Conservation (phyloP, 2,113 vertebrate species). For the Spea multiplicata region DNA sequence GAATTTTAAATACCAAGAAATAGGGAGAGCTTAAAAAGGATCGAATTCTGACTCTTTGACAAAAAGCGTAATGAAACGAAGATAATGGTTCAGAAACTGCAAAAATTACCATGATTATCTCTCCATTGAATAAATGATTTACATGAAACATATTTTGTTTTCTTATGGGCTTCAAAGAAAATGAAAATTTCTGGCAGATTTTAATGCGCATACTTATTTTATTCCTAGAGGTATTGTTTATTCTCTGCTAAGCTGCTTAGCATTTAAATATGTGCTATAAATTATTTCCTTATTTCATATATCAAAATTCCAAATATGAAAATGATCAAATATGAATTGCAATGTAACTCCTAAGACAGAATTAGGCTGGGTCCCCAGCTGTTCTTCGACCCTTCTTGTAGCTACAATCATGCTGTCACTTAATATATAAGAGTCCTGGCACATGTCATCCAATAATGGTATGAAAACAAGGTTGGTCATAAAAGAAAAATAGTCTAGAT, state of each 20-base stretch:
- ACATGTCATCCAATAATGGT: no score
- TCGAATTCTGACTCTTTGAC: neutral
- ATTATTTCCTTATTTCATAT: neutral
- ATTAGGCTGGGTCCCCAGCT: no score
- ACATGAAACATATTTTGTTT: conserved; percentile 30
- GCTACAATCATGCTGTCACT: no score
- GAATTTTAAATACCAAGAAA: conserved; percentile 18
- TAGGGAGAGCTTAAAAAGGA: neutral
- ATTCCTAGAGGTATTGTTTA: neutral
- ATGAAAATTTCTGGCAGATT: neutral
- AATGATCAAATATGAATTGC: neutral
- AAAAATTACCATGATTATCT: conserved; percentile 34
- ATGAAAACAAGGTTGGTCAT: no score
- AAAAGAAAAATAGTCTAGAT: no score
- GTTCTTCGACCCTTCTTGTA: no score
- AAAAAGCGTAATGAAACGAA: conserved; percentile 36
- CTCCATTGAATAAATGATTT: conserved; percentile 9
- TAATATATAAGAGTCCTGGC: no score
- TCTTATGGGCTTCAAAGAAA: conserved; percentile 29
- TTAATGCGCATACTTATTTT: conserved; percentile 1
- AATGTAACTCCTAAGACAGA: neutral
- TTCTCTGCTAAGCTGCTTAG: neutral
- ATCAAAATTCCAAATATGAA: neutral
- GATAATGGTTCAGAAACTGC: conserved; percentile 37
- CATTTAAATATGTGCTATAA: neutral